Evolutionary conservation across 2,113 vertebrate genomes (phyloP).

Genomic region (Microcebus murinus): DNA sequence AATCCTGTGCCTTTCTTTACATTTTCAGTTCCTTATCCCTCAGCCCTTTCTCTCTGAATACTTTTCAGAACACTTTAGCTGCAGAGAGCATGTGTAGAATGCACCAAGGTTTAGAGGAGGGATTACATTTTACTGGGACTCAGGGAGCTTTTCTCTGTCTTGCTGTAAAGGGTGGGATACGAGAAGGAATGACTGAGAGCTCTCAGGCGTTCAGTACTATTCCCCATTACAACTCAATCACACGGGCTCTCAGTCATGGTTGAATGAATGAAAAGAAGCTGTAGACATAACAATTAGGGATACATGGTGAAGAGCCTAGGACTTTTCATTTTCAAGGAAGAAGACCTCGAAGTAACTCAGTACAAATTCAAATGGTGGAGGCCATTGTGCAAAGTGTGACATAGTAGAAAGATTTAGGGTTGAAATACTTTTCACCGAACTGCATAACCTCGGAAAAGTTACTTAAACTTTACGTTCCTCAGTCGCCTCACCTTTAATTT

Average conservation of each 20-base stretch:
- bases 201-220: neutral
- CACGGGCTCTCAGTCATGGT: neutral
- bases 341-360: neutral
- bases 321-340: neutral
- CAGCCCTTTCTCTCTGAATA: neutral
- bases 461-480: neutral
- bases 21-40: neutral
- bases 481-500: neutral
- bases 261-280: neutral
- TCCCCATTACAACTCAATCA: neutral
- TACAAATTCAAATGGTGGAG: neutral
- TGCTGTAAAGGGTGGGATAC: neutral
- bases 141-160: neutral
- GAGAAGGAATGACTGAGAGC: neutral
- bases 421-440: neutral
- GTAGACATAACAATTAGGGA: neutral
- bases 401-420: neutral
- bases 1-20: slow-evolving; percentile 6
- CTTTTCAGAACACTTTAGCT: neutral
- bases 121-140: neutral
- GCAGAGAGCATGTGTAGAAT: neutral
- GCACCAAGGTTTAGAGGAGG: neutral
- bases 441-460: neutral
- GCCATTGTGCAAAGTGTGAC: neutral
- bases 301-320: neutral